Conservation (phyloP, 2,888 invertebrate species). For the Ceramica pisi region DNA sequence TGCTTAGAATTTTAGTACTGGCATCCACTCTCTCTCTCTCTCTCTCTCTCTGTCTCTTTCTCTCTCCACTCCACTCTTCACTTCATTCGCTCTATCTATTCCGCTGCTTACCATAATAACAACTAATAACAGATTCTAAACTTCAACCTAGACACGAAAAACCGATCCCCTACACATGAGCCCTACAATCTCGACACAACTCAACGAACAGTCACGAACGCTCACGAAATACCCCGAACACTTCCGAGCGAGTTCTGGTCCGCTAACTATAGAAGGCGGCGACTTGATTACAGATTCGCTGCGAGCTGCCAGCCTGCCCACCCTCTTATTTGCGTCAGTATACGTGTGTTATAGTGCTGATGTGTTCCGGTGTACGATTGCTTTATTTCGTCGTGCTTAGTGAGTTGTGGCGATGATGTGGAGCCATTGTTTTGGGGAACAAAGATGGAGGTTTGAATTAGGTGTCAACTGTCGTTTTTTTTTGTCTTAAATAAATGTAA, state of each 20-base stretch:
- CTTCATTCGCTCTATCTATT: not conserved
- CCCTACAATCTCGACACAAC: slow-evolving; percentile 30
- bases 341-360: slow-evolving; percentile 58
- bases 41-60: too few relatives aligned
- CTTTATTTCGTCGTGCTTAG: slow-evolving; percentile 37
- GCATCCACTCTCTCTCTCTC: too few relatives aligned
- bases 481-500: not conserved
- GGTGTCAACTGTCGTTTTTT: not conserved
- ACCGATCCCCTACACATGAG: not conserved
- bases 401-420: slow-evolving; percentile 20
- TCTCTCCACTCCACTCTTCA: too few relatives aligned
- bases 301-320: slow-evolving; percentile 58
- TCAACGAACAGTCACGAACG: slow-evolving; percentile 28
- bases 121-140: slow-evolving; percentile 3
- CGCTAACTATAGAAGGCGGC: slow-evolving; percentile 63
- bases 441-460: not conserved
- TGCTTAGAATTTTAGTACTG: too few relatives aligned
- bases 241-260: slow-evolving; percentile 58
- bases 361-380: slow-evolving; percentile 59
- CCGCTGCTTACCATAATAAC: not conserved
- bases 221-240: slow-evolving; percentile 33
- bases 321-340: slow-evolving; percentile 65
- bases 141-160: slow-evolving; percentile 2
- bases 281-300: slow-evolving; percentile 69
- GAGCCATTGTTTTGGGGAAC: slow-evolving; percentile 29